phyloP scores from a whole-genome alignment of 2,888 invertebrate species.

The Synergus itoensis region DNA sequence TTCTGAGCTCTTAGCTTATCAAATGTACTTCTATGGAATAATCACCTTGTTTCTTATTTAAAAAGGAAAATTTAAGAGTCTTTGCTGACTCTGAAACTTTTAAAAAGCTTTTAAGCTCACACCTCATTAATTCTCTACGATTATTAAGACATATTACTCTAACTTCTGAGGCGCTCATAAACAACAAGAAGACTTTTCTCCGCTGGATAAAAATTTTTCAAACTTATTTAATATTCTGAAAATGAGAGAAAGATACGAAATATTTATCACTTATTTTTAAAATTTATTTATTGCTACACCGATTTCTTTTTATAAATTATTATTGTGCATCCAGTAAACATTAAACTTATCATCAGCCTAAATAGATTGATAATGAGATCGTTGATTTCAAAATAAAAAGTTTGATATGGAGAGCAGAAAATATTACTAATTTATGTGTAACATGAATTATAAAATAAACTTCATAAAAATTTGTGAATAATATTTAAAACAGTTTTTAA shows the following conservation, averaged over 20 bases:
- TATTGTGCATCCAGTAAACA: too few species aligned
- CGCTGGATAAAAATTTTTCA: not conserved
- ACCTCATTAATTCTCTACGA: constrained; percentile 8
- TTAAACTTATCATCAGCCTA: not conserved
- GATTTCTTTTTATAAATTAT: too few species aligned
- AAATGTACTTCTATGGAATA: not conserved
- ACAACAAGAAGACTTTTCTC: not conserved
- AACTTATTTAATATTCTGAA: constrained; percentile 7
- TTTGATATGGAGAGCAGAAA: not conserved
- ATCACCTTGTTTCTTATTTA: not conserved
- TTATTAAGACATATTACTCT: constrained; percentile 17
- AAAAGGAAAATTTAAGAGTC: not conserved
- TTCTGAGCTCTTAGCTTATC: not conserved
- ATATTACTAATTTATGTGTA: not conserved
- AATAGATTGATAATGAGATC: not conserved
- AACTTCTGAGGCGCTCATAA: constrained; percentile 2
- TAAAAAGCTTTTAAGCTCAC: constrained; percentile 12
- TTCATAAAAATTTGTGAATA: not conserved
- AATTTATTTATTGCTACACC: too few species aligned
- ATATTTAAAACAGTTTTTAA: not conserved
- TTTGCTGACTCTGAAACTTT: constrained; percentile 1
- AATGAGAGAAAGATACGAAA: not conserved
- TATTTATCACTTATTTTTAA: too few species aligned
- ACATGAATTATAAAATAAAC: not conserved
- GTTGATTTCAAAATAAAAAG: not conserved